Conservation (phyloP, 2,113 vertebrate genomes). For the Kryptolebias marmoratus region DNA sequence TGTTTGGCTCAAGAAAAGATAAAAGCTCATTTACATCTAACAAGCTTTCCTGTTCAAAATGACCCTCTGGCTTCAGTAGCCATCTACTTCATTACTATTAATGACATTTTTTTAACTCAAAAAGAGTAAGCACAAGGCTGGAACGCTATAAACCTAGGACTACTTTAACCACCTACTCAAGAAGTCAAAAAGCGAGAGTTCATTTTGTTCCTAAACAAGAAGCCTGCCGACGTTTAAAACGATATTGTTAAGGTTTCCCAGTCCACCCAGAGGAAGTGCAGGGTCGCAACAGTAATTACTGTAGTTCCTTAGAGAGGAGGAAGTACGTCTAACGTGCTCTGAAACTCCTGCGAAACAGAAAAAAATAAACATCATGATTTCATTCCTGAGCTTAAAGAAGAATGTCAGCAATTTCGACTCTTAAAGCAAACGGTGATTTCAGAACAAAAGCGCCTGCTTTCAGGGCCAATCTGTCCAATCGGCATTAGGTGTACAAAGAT, state of each 20-base stretch:
- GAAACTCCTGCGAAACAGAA: neutral
- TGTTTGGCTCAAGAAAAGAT: slow-evolving; percentile 37
- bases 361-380: neutral
- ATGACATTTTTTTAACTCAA: neutral
- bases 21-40: neutral
- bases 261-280: slow-evolving; percentile 67
- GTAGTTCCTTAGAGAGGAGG: slow-evolving; percentile 35
- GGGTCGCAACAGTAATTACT: slow-evolving; percentile 58
- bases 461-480: too few species aligned
- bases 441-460: too few species aligned
- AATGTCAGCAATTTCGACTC: neutral
- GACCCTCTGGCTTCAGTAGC: neutral
- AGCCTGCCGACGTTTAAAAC: slow-evolving; percentile 17
- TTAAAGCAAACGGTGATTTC: too few species aligned
- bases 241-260: slow-evolving; percentile 15
- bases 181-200: neutral
- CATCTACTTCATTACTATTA: too few species aligned
- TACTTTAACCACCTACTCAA: neutral
- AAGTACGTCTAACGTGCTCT: slow-evolving; percentile 15
- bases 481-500: too few species aligned
- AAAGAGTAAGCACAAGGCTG: neutral
- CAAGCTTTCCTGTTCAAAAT: neutral
- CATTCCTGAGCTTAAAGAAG: neutral
- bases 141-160: too few species aligned
- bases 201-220: slow-evolving; percentile 4